Evolutionary conservation across 2,797 vertebrate genomes (phyloP).

Genomic region (Rhadinocentrus ornatus): DNA sequence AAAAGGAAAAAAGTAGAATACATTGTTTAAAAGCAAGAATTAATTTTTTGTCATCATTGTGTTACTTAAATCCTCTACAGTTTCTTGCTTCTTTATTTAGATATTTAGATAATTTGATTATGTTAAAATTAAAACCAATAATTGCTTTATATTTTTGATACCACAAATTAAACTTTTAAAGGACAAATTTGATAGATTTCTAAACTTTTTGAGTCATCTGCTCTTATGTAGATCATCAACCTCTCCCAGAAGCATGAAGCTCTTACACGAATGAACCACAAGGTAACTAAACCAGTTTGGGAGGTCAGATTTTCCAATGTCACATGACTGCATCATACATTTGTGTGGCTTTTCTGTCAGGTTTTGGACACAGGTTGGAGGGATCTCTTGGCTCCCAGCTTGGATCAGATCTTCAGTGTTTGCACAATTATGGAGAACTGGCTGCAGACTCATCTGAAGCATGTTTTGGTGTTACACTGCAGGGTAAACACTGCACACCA

Average conservation of each 20-base stretch:
- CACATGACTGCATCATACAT: background rate
- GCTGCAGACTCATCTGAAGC: conserved; percentile 86
- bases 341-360: conserved; percentile 67
- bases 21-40: too few relatives aligned
- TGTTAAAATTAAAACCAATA: background rate
- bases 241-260: conserved; percentile 87
- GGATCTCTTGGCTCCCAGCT: conserved; percentile 86
- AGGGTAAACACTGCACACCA: conserved; percentile 77
- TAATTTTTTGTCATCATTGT: background rate
- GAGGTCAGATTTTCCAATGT: background rate
- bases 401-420: conserved; percentile 89
- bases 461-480: conserved; percentile 91
- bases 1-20: too few relatives aligned
- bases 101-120: background rate
- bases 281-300: conserved; percentile 78
- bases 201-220: background rate
- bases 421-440: conserved; percentile 91
- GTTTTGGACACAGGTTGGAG: conserved; percentile 91
- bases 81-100: background rate
- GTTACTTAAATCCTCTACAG: background rate
- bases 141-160: background rate
- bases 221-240: conserved; percentile 86
- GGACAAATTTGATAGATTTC: background rate
- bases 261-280: conserved; percentile 86
- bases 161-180: background rate